Evolutionary conservation across 1,140 invertebrate genomes (phyloP).

Genomic region (Stratiolaelaps scimitus): DNA sequence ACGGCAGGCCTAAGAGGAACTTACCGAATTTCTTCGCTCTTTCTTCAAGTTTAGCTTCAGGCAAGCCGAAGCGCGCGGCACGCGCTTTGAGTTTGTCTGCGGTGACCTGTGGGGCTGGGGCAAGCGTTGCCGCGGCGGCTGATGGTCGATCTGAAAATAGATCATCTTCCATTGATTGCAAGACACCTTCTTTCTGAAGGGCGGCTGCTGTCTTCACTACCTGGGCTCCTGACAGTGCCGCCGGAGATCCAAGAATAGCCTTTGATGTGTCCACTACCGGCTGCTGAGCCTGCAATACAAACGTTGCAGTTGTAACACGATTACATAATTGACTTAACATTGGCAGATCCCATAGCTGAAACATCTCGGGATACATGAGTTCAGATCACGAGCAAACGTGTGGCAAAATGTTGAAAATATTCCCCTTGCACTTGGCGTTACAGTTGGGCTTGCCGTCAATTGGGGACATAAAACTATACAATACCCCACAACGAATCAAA

Average conservation of each 20-base stretch:
- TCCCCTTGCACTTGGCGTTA: no score
- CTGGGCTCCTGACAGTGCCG: not conserved
- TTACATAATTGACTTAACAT: no score
- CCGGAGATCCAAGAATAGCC: not conserved
- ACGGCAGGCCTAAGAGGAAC: not conserved
- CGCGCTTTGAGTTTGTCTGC: conserved; percentile 14
- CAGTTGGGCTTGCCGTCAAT: no score
- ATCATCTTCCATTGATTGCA: conserved; percentile 17
- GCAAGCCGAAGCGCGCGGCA: conserved; percentile 5
- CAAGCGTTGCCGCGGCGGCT: not conserved
- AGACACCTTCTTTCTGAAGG: conserved; percentile 16
- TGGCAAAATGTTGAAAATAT: no score
- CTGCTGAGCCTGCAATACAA: no score
- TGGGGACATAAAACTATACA: no score
- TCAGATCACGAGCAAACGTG: no score
- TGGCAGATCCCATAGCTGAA: no score
- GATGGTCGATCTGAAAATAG: conserved; percentile 5
- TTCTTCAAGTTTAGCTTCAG: conserved; percentile 18
- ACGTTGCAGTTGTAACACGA: no score
- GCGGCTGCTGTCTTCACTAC: conserved; percentile 15
- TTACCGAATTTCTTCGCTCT: conserved; percentile 19
- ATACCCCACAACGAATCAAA: no score
- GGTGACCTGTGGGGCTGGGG: not conserved
- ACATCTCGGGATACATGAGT: no score
- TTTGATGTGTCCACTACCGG: no score